Conservation (phyloP, 2,113 vertebrate species). For the Piliocolobus tephrosceles region DNA sequence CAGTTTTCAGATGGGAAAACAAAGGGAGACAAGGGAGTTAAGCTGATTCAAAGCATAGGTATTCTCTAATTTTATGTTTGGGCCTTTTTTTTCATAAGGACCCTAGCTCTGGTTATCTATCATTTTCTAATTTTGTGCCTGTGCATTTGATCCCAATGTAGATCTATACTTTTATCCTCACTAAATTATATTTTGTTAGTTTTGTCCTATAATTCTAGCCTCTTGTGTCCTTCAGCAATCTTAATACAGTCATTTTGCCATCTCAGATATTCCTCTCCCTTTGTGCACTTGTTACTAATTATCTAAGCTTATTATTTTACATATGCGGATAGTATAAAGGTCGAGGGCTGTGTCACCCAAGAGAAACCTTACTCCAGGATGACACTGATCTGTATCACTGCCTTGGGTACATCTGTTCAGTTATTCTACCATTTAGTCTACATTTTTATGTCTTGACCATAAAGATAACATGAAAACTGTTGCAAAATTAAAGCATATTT, state of each 20-base stretch:
- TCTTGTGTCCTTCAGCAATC: background rate
- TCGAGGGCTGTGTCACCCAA: background rate
- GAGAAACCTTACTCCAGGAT: background rate
- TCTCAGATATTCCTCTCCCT: background rate
- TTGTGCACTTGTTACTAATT: background rate
- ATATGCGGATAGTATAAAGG: background rate
- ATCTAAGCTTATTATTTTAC: background rate
- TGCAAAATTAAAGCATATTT: constrained; percentile 8
- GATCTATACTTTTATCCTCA: background rate
- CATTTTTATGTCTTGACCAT: background rate
- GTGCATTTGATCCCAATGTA: background rate
- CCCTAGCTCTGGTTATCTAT: background rate
- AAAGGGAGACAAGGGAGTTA: background rate
- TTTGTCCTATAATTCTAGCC: background rate
- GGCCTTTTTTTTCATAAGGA: background rate
- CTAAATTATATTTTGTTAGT: background rate
- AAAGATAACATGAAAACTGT: background rate
- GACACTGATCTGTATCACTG: background rate
- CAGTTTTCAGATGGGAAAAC: background rate
- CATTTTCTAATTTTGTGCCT: background rate
- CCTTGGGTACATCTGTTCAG: background rate
- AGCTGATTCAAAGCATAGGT: background rate
- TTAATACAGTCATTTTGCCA: constrained; percentile 3
- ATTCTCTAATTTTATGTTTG: background rate
- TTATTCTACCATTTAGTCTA: background rate